phyloP scores from a whole-genome alignment of 2,888 invertebrate species.

The Trachelus tabidus region DNA sequence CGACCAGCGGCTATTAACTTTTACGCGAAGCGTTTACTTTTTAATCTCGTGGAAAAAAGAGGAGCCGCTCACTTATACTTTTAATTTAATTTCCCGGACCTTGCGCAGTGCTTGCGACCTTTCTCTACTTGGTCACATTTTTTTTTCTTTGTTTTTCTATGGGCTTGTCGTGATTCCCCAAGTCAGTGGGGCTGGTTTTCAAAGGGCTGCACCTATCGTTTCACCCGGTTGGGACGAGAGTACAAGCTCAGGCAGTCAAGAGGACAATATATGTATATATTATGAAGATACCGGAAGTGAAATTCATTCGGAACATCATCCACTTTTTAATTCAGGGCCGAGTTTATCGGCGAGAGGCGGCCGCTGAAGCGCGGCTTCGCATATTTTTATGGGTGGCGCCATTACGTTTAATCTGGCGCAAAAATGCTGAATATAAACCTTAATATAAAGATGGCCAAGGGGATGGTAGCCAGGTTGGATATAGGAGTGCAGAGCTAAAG shows the following conservation, averaged over 20 bases:
- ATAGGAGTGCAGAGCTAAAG: slow-evolving; percentile 4
- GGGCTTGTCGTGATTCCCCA: background rate
- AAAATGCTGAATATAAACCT: slow-evolving; percentile 26
- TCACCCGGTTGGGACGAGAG: background rate
- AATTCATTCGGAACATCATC: background rate
- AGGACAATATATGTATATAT: background rate
- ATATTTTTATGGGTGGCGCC: slow-evolving; percentile 11
- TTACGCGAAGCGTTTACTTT: slow-evolving; percentile 24
- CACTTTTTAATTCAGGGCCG: background rate
- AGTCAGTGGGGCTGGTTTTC: background rate
- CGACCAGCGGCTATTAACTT: slow-evolving; percentile 21
- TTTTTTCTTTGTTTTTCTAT: background rate
- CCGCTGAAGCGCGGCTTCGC: background rate
- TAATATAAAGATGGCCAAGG: slow-evolving; percentile 22
- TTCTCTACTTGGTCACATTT: background rate
- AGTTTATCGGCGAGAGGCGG: background rate
- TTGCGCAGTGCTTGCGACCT: background rate
- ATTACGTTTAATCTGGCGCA: slow-evolving; percentile 26
- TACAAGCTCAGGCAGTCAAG: background rate
- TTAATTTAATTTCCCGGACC: slow-evolving; percentile 19
- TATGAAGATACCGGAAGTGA: background rate
- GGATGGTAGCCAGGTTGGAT: background rate
- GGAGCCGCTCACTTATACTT: slow-evolving; percentile 19
- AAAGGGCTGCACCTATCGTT: background rate
- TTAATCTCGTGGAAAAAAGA: slow-evolving; percentile 22